Conservation (phyloP, 2,888 invertebrate genomes). For the Globia sparganii region DNA sequence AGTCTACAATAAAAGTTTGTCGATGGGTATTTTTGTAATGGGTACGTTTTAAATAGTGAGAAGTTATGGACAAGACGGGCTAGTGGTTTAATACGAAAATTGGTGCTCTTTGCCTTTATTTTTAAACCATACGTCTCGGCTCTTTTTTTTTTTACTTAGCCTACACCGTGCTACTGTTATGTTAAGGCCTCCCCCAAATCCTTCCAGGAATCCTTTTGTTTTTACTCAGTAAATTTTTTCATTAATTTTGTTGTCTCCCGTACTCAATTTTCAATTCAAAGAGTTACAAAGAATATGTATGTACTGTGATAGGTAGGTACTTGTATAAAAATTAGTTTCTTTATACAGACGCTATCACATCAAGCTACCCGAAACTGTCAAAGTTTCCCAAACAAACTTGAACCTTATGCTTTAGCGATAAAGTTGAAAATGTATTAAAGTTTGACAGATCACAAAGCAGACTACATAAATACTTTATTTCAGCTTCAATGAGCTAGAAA, state of each 20-base stretch:
- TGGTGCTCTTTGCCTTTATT: too few relatives aligned
- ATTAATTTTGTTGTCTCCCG: neutral
- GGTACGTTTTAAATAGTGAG: neutral
- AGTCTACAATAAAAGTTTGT: slow-evolving; percentile 14
- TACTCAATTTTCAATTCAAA: neutral
- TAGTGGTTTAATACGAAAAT: neutral
- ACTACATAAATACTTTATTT: neutral
- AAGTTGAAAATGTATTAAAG: too few relatives aligned
- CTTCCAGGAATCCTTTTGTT: neutral
- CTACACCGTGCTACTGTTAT: neutral
- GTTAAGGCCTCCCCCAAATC: neutral
- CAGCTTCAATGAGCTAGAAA: neutral
- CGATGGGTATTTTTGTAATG: neutral
- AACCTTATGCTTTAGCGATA: too few relatives aligned
- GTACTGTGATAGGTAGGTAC: neutral
- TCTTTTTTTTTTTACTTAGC: neutral
- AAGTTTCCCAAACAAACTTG: too few relatives aligned
- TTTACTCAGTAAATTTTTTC: neutral
- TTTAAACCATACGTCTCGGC: neutral
- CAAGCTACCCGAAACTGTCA: too few relatives aligned
- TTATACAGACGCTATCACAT: neutral
- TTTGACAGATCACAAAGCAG: neutral
- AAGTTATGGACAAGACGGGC: neutral
- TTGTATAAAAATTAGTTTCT: neutral
- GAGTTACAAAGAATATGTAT: neutral